phyloP scores from a whole-genome alignment of 2,888 invertebrate species.

The Acronicta psi region DNA sequence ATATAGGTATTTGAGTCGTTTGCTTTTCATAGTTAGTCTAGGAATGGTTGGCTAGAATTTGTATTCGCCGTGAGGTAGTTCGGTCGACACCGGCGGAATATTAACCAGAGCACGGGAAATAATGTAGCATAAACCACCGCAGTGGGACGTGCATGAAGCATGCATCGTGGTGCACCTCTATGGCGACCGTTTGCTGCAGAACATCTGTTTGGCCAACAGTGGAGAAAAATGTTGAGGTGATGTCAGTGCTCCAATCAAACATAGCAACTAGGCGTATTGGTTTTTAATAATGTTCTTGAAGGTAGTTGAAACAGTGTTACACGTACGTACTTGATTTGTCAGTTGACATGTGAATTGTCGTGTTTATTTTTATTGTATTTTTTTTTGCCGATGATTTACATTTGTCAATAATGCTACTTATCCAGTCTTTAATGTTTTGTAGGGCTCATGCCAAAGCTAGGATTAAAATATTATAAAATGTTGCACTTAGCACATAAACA shows the following conservation, averaged over 20 bases:
- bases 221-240: constrained; percentile 1
- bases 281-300: neutral
- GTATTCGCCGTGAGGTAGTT: constrained; percentile 78
- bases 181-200: constrained; percentile 16
- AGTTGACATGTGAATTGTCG: neutral
- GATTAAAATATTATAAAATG: no score
- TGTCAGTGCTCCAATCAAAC: constrained; percentile 10
- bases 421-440: no score
- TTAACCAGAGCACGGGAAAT: constrained; percentile 79
- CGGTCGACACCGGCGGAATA: constrained; percentile 76
- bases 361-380: no score
- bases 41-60: constrained; percentile 67
- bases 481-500: no score
- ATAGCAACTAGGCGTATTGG: no score
- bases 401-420: no score
- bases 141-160: constrained; percentile 78
- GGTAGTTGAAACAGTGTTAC: neutral
- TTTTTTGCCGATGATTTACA: no score
- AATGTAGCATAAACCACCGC: constrained; percentile 83
- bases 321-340: no score
- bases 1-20: constrained; percentile 54
- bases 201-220: constrained; percentile 22
- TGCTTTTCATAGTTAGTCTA: constrained; percentile 73
- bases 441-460: no score
- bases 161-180: constrained; percentile 58